These are phyloP conservation scores for Homalodisca vitripennis DNA, from an alignment of 1,140 invertebrate species.

Conservation along the genomic window DNA sequence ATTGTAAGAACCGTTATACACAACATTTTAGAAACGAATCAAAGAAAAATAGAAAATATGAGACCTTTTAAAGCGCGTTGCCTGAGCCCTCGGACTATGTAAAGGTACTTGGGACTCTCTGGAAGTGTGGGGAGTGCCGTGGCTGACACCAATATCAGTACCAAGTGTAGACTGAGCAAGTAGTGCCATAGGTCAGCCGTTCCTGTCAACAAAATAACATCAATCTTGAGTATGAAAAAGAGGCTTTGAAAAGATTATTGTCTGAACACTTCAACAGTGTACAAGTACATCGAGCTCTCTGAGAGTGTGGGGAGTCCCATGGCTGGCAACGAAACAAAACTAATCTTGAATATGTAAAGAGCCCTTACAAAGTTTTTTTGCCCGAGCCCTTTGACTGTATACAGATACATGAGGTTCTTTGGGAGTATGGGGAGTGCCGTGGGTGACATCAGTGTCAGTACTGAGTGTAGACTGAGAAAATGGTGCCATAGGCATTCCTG, in stretches of 20 bases:
- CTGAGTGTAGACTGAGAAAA: constrained; percentile 61
- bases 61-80: constrained; percentile 63
- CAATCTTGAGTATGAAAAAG: too few species aligned
- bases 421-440: constrained; percentile 63
- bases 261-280: too few species aligned
- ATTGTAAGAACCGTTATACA: too few species aligned
- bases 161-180: constrained; percentile 61
- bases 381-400: constrained; percentile 63
- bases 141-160: constrained; percentile 47
- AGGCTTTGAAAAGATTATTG: too few species aligned
- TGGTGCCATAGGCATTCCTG: constrained; percentile 67
- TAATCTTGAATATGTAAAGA: too few species aligned
- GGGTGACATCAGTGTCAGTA: constrained; percentile 46
- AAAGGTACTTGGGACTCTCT: constrained; percentile 84
- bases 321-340: too few species aligned
- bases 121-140: constrained; percentile 63
- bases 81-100: constrained; percentile 62
- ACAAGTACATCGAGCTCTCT: too few species aligned
- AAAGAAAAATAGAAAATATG: too few species aligned
- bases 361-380: constrained; percentile 63
- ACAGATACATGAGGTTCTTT: constrained; percentile 84
- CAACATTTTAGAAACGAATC: too few species aligned
- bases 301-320: too few species aligned
- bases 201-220: constrained; percentile 53
- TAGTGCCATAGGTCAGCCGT: constrained; percentile 64